Evolutionary conservation across 2,113 vertebrate species (phyloP), one percentile per base, ranked within the genome.

Genomic region (Cyrtonyx montezumae): DNA sequence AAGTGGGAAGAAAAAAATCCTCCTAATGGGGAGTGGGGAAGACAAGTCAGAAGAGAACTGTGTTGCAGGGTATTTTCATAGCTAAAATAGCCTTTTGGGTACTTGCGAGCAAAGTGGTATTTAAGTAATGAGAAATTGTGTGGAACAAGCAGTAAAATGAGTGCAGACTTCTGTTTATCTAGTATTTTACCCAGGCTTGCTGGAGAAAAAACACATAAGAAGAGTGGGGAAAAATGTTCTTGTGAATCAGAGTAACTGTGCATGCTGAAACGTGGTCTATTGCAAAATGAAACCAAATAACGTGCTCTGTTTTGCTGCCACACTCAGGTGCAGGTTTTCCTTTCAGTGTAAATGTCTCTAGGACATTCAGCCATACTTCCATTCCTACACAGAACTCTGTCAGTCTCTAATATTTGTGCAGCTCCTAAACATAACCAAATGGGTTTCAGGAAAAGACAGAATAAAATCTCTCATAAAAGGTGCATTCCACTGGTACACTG

Each of bases 21-120:
- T 13, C 14, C 13, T 49, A 86, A 79, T 51, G 28, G 11, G 17
- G 10, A 92, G 48, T 28, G 45, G 5, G 15, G 17, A 23, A 71
- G 32, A 49, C 51, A 93, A 88, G 79, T 66, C 13, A 77, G 59
- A 45, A 46, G 15, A 20, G 81, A 89, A 91, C n/a, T 45, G 63
- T 19, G 6, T 79, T 19, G 8, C 69, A 13, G 36, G n/a, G 6
- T 53, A 74, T 93, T 94, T 84, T 84, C 49, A 49, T 21, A 79
- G 34, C 14, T 73, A 79, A 91, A 90, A 73, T 43, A 91, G 26
- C 11, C 56, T 81, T 88, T 70, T 25, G 48, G 28, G 37, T 62
- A 48, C 5, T 58, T 59, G 16, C 49, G 9, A 20, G 26, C 46
- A 19, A 91, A 83, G 49, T 51, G 0, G 8, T 62, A 77, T 77